Percentiles rank a stretch among this genome's conserved stretches.
Evolutionary conservation across 1,140 invertebrate genomes (phyloP).

Genomic region (Drosophila yakuba): DNA sequence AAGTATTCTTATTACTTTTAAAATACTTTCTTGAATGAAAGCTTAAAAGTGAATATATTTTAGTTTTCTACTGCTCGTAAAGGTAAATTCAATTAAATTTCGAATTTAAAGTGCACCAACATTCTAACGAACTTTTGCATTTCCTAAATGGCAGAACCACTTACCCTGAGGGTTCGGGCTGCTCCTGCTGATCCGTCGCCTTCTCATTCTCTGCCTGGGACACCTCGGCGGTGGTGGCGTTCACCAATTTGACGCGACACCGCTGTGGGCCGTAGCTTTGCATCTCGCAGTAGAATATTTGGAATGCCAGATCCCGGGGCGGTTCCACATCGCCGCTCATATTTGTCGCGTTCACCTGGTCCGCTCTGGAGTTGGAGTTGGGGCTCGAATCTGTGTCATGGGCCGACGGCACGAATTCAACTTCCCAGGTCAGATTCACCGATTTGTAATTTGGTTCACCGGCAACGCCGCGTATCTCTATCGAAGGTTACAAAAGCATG

Average conservation of each 20-base stretch:
- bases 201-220: slow-evolving; percentile 4
- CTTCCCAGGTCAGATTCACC: slow-evolving; percentile 89
- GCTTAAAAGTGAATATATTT: too few relatives aligned
- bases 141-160: slow-evolving; percentile 8
- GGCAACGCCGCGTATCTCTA: slow-evolving; percentile 88
- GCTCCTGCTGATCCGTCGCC: slow-evolving; percentile 21
- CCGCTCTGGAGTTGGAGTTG: slow-evolving; percentile 23
- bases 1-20: too few relatives aligned
- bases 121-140: neutral
- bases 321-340: slow-evolving; percentile 69
- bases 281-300: slow-evolving; percentile 90
- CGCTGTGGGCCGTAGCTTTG: slow-evolving; percentile 91
- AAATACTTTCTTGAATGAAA: too few relatives aligned
- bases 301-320: slow-evolving; percentile 87
- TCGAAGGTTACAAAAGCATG: slow-evolving; percentile 57
- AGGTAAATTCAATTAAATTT: too few relatives aligned
- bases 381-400: slow-evolving; percentile 69
- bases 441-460: slow-evolving; percentile 90
- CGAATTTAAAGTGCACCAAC: too few relatives aligned
- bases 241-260: slow-evolving; percentile 88
- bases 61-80: too few relatives aligned
- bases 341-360: slow-evolving; percentile 66
- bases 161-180: slow-evolving; percentile 28
- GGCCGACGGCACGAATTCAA: slow-evolving; percentile 75
- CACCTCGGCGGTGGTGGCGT: slow-evolving; percentile 58